Base-by-base conservation (phyloP, 2,797 vertebrate genomes). In the Dendrocincla tyrannina region DNA sequence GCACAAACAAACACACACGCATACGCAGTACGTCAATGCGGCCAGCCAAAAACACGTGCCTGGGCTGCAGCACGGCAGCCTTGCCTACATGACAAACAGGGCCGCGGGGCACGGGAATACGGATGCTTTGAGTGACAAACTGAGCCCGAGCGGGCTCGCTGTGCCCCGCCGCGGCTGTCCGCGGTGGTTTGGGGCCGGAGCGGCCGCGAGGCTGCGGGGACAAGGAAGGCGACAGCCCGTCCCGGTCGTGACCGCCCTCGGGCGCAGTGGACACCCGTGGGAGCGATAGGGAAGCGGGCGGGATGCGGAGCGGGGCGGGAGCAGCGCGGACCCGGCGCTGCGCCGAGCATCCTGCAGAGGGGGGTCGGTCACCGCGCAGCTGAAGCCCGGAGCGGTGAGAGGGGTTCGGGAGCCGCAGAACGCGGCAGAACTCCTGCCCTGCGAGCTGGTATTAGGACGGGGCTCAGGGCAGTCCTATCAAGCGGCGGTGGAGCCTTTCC, bases 51-150 rank as follows among this genome's bases (percentile, higher is more conserved):
- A 85, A 75, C 82, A 87, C 50, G 42, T 20, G 74, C 85, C 87
- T 6, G 67, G 70, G 67, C 82, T 66, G 87, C 85, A 41, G 83
- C 78, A 14, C 18, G n/a, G 79, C 80, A 46, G 66, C 87, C 83
- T 50, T 16, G 47, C 17, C 7, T 13, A 3, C 46, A 3, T 11
- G 63, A 50, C 86, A 70, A 63, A 42, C 37, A 41, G 63, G 30
- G 25, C 77, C 10, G 5, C 10, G 55, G 25, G 50, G 69, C 52
- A 42, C 72, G 46, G 60, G 3, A 39, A 20, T 5, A 35, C 2
- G 18, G 20, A 6, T 3, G 35, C 23, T 39, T 35, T 10, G 33
- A 2, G 19, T 10, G 44, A 22, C 5, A 7, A 27, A 10, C n/a
- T 0, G 22, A 2, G 32, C 12, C 13, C 2, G 13, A 17, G 19